Evolutionary conservation across 2,888 invertebrate species (phyloP).

Genomic region (Papilio demoleus): DNA sequence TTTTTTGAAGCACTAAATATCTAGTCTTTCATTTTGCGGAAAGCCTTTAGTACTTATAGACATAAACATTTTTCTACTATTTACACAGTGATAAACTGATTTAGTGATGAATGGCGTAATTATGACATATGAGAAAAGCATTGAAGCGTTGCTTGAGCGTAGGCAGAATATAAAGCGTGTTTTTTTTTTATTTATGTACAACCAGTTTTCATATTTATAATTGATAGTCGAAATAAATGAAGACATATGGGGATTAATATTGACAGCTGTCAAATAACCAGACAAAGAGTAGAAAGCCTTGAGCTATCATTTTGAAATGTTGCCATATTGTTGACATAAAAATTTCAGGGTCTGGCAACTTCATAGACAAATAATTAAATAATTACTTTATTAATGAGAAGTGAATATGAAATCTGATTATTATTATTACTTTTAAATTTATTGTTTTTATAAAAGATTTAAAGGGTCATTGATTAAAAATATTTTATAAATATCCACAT

Average conservation of each 20-base stretch:
- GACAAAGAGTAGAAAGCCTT: neutral
- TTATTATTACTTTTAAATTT: no score
- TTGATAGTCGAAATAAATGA: neutral
- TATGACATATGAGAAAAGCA: conserved; percentile 77
- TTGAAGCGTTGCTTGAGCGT: conserved; percentile 69
- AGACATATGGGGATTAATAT: neutral
- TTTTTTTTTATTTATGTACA: conserved; percentile 16
- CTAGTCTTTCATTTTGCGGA: conserved; percentile 10
- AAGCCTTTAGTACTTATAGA: conserved; percentile 40
- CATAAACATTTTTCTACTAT: conserved; percentile 26
- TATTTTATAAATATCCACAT: neutral
- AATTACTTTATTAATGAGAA: no score
- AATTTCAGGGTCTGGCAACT: no score
- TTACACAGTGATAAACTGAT: conserved; percentile 36
- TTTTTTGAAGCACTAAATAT: conserved; percentile 27
- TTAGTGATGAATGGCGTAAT: conserved; percentile 47
- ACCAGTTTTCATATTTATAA: conserved; percentile 11
- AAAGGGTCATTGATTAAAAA: neutral
- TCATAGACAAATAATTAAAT: no score
- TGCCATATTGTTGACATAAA: neutral
- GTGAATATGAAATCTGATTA: no score
- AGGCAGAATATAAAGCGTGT: conserved; percentile 62
- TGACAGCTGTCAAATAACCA: conserved; percentile 11
- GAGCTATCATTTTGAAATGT: neutral
- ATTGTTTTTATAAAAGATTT: no score